A percentile compares a stretch with the other conserved stretches of the same genome.
Evolutionary conservation across 2,113 vertebrate species (phyloP).

Genomic region (Plotosus lineatus): DNA sequence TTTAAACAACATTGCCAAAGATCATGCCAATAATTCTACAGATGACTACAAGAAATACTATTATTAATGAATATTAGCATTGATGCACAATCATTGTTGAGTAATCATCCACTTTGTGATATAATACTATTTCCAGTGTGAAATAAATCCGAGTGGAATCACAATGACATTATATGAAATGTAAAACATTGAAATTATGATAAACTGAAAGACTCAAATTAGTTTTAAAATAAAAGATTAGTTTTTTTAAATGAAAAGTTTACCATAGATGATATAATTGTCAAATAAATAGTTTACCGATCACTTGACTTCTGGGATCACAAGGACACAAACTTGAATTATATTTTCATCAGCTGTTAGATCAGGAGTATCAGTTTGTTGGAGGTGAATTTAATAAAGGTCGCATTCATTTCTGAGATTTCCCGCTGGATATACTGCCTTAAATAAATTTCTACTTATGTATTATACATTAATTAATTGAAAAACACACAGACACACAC

Average conservation of each 20-base stretch:
- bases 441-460: conserved; percentile 19
- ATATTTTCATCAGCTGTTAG: background rate
- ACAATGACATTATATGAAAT: background rate
- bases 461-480: background rate
- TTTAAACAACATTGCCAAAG: background rate
- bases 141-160: background rate
- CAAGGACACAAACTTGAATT: background rate
- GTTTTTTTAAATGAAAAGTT: no score
- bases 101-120: background rate
- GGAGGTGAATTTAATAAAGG: background rate
- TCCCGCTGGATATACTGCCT: background rate
- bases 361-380: background rate
- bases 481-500: background rate
- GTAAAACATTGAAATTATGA: background rate
- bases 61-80: background rate
- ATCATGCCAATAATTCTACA: background rate
- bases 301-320: background rate
- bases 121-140: background rate
- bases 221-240: background rate
- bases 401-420: conserved; percentile 6
- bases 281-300: background rate
- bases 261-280: no score
- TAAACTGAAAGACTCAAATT: background rate
- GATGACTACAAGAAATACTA: background rate
- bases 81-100: background rate